phyloP scores from a whole-genome alignment of 2,888 invertebrate species.

The Sarcophaga caerulescens region DNA sequence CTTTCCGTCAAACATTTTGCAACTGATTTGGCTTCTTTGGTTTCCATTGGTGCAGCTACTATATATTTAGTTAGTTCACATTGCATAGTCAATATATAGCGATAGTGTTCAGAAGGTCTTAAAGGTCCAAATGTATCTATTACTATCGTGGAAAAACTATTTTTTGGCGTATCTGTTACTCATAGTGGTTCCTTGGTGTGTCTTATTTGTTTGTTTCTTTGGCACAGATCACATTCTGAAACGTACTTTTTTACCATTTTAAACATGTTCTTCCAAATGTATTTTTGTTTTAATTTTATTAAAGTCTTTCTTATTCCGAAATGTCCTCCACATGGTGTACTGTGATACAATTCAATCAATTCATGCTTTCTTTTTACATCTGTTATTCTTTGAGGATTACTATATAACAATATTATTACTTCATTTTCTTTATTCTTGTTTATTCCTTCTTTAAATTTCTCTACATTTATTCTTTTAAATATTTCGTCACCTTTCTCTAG shows the following conservation, averaged over 20 bases:
- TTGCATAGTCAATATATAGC: no score
- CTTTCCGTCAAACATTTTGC: neutral
- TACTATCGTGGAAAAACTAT: no score
- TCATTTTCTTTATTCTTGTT: neutral
- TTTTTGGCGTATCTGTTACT: no score
- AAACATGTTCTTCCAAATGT: neutral
- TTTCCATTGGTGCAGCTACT: neutral
- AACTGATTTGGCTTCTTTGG: neutral
- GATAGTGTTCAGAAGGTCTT: no score
- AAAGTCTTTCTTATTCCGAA: neutral
- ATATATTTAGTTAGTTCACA: no score
- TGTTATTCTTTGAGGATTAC: no score
- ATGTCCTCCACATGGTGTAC: no score
- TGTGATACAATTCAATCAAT: neutral
- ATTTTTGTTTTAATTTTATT: neutral
- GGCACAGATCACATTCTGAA: neutral
- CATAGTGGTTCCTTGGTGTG: no score
- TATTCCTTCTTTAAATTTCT: neutral
- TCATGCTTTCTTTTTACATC: neutral
- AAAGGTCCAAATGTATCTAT: no score
- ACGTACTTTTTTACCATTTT: neutral
- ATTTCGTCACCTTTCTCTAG: constrained; percentile 11
- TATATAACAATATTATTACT: neutral
- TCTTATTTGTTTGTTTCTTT: neutral
- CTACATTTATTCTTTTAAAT: neutral